Conservation (phyloP, 2,888 invertebrate genomes). For the Agrochola litura region DNA sequence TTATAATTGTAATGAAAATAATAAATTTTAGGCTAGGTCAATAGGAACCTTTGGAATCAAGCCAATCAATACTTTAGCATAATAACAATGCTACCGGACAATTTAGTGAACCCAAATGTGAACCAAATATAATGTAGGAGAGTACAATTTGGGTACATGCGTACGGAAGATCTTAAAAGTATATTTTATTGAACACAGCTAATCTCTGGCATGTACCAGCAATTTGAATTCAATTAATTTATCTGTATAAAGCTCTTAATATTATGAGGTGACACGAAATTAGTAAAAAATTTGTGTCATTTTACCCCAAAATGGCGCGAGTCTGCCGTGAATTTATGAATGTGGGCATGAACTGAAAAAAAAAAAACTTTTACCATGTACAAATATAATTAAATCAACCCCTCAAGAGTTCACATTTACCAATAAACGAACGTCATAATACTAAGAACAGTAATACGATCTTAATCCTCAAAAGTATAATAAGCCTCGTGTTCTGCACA, state of each 20-base stretch:
- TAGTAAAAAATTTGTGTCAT: constrained; percentile 1
- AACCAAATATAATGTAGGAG: neutral
- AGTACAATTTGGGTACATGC: neutral
- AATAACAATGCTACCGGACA: constrained; percentile 22
- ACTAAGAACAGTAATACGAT: constrained; percentile 8
- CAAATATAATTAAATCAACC: constrained; percentile 9
- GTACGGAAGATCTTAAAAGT: constrained; percentile 1
- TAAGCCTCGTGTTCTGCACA: constrained; percentile 5
- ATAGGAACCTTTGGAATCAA: constrained; percentile 18
- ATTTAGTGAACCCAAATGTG: neutral
- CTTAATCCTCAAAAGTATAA: constrained; percentile 2
- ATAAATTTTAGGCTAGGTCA: neutral
- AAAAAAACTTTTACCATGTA: neutral
- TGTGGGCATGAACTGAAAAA: neutral
- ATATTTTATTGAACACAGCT: neutral
- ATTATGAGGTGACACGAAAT: neutral
- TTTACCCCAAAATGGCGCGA: neutral
- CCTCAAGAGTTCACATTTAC: neutral
- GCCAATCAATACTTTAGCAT: constrained; percentile 16
- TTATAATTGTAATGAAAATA: neutral
- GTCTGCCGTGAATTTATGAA: neutral
- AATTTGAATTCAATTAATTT: neutral
- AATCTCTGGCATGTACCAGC: neutral
- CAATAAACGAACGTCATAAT: neutral
- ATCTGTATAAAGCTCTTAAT: neutral